Conservation (phyloP, 2,113 vertebrate genomes). For the Muscicapa adusta region DNA sequence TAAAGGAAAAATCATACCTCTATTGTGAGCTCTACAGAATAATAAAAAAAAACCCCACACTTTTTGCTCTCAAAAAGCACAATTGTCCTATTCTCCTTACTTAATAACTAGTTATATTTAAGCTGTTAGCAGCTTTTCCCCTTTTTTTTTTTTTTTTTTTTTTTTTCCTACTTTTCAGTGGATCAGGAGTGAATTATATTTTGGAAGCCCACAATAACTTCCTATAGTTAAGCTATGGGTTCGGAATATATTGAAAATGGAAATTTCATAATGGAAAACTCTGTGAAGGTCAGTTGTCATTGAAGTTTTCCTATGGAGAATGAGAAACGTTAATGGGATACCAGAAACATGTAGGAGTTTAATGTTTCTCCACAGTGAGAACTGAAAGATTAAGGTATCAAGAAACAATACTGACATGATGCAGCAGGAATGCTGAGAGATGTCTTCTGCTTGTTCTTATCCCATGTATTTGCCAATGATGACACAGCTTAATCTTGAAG, state of each 20-base stretch:
- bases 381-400: neutral
- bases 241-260: neutral
- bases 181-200: neutral
- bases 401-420: neutral
- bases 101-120: neutral
- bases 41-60: neutral
- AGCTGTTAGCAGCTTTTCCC: neutral
- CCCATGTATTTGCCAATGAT: rapidly evolving
- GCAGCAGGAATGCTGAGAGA: neutral
- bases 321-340: neutral
- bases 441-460: neutral
- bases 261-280: neutral
- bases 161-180: neutral
- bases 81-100: neutral
- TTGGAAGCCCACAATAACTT: neutral
- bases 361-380: neutral
- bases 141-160: too few species aligned
- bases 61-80: neutral
- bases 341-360: neutral
- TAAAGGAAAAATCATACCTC: neutral
- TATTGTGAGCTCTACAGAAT: neutral
- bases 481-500: neutral
- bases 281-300: neutral
- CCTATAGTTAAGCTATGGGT: neutral
- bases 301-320: neutral